A percentile compares a stretch with the other conserved stretches of the same genome.
These are phyloP conservation scores for Neotragus moschatus DNA, from an alignment of 2,113 vertebrate genomes.

Conservation along the genomic window DNA sequence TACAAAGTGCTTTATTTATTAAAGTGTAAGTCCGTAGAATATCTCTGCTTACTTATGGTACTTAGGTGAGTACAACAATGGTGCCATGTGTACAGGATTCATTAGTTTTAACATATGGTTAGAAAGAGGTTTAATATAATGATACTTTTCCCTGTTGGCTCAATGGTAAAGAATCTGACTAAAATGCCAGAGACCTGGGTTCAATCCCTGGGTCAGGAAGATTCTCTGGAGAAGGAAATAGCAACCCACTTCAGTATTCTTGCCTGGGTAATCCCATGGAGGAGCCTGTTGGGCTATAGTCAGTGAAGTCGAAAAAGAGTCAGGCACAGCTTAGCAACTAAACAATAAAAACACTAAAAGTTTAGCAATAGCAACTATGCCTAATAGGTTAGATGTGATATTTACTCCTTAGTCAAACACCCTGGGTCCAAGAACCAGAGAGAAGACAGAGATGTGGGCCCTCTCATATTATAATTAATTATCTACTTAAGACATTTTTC, in stretches of 20 bases:
- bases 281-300: neutral
- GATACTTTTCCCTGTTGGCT: neutral
- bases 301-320: fast-evolving
- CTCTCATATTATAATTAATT: neutral
- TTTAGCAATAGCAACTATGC: neutral
- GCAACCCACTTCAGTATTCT: neutral
- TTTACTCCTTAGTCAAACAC: neutral
- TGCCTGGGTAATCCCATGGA: neutral
- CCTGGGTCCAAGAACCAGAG: neutral
- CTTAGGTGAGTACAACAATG: neutral
- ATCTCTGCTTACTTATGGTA: neutral
- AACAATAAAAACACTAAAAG: neutral
- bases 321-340: neutral
- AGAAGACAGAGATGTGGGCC: neutral
- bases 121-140: neutral
- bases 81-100: neutral
- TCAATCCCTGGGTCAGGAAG: neutral
- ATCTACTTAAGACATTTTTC: neutral
- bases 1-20: neutral
- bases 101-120: neutral
- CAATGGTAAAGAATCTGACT: neutral
- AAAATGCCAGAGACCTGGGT: neutral
- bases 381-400: neutral
- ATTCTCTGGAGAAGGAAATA: neutral
- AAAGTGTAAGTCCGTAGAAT: neutral